These are phyloP conservation scores for Meandrina meandrites DNA, from an alignment of 92 coral and sea anemone genomes.

Conservation along the genomic window DNA sequence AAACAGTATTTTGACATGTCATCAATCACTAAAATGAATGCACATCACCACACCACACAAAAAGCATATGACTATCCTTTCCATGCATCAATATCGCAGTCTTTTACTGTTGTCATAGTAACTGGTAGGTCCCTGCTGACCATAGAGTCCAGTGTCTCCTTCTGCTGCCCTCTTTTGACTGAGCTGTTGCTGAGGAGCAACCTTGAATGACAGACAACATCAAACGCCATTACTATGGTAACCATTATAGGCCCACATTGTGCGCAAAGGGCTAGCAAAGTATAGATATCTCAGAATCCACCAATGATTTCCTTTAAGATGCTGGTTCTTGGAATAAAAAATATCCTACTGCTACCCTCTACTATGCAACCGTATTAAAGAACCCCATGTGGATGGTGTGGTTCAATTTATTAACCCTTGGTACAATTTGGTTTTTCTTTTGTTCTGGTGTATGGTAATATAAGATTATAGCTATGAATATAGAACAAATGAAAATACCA, in stretches of 20 bases:
- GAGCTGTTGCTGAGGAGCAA: constrained; percentile 38
- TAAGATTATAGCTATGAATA: no score
- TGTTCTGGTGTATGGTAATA: no score
- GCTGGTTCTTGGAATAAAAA: no score
- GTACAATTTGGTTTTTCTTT: no score
- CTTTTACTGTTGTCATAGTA: constrained; percentile 73
- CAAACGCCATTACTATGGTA: no score
- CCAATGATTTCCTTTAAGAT: neutral
- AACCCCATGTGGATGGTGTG: no score
- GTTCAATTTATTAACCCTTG: no score
- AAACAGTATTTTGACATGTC: neutral
- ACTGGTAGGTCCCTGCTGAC: constrained; percentile 44
- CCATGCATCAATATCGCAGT: constrained; percentile 46
- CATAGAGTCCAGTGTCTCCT: constrained; percentile 37
- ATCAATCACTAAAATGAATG: neutral
- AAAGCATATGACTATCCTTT: neutral
- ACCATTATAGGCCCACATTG: neutral
- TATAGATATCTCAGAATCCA: no score
- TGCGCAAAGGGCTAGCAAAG: neutral
- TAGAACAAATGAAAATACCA: no score
- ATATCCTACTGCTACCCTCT: no score
- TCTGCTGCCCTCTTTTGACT: constrained; percentile 68
- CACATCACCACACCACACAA: constrained; percentile 13
- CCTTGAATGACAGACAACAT: constrained; percentile 28
- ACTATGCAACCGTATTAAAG: no score